A percentile compares a stretch with the other conserved stretches of the same genome.
phyloP scores from a whole-genome alignment of 1,140 invertebrate genomes.

The Drosophila virilis region DNA sequence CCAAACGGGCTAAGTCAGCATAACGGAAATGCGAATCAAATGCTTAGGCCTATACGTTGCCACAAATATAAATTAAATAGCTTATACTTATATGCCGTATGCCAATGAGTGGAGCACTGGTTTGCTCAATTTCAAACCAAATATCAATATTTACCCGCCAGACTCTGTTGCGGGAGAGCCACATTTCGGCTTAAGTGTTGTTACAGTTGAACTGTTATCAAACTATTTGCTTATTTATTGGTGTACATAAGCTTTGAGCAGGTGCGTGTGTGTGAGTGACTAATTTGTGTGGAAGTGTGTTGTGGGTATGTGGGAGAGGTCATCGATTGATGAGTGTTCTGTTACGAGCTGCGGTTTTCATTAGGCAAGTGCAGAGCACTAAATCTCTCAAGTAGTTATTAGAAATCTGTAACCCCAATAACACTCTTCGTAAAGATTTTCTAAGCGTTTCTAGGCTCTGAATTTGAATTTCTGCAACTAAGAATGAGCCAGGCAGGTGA shows the following conservation, averaged over 20 bases:
- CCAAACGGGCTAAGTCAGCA: conserved; percentile 26
- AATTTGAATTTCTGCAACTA: too few relatives aligned
- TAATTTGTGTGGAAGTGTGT: conserved; percentile 1
- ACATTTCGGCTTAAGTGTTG: conserved; percentile 52
- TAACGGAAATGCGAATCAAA: conserved; percentile 5
- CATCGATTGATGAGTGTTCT: conserved; percentile 43
- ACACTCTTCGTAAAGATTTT: not conserved
- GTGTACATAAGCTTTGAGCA: conserved; percentile 9
- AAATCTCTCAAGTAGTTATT: not conserved
- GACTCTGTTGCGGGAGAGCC: conserved; percentile 18
- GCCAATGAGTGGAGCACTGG: conserved; percentile 21
- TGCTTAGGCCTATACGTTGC: conserved; percentile 9
- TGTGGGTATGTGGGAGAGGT: conserved; percentile 12
- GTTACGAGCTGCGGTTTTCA: conserved; percentile 36
- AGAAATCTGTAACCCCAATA: not conserved
- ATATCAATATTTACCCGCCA: conserved; percentile 68
- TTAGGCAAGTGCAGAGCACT: conserved; percentile 26
- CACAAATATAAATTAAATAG: conserved; percentile 1
- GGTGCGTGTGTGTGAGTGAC: conserved; percentile 6
- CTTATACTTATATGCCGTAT: conserved; percentile 26
- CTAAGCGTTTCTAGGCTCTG: too few relatives aligned
- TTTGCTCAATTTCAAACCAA: conserved; percentile 62
- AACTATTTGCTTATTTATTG: conserved; percentile 72
- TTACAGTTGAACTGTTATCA: conserved; percentile 47
- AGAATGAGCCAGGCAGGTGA: not conserved